Evolutionary conservation across 30 jellyfish, hydroid and myxozoan genomes (phyloP).

Genomic region (Aurelia aurita): DNA sequence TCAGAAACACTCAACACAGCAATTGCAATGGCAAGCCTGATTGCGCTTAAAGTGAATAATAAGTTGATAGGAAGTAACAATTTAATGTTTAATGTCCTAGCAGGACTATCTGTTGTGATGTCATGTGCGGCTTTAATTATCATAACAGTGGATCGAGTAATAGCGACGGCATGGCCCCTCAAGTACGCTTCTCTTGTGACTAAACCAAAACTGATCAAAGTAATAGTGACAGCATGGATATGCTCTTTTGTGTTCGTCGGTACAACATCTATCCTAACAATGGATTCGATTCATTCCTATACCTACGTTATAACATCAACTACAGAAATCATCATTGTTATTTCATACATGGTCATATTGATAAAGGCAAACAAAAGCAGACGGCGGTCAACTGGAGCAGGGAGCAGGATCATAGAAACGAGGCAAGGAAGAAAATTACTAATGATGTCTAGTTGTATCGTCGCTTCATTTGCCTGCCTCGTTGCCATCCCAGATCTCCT

Average conservation of each 20-base stretch:
- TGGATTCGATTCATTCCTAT: conserved; percentile 6
- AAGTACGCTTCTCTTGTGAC: conserved; percentile 17
- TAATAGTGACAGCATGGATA: conserved; percentile 14
- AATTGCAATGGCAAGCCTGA: conserved; percentile 9
- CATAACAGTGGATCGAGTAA: conserved; percentile 49
- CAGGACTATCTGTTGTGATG: conserved; percentile 25
- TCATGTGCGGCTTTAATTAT: conserved; percentile 48
- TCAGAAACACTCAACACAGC: conserved; percentile 41
- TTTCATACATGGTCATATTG: conserved; percentile 6
- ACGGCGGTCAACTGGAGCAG: not conserved
- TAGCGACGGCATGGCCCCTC: conserved; percentile 51
- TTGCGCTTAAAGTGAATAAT: not conserved
- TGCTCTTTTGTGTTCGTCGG: not conserved
- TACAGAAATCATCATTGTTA: conserved; percentile 30
- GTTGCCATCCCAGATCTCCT: conserved; percentile 44
- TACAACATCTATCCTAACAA: not conserved
- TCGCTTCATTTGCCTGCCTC: conserved; percentile 34
- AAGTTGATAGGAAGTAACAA: not conserved
- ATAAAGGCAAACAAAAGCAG: not conserved
- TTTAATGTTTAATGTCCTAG: conserved; percentile 2
- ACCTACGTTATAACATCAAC: conserved; percentile 22
- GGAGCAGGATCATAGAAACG: conserved; percentile 5
- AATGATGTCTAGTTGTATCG: conserved; percentile 17
- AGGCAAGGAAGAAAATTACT: conserved; percentile 37
- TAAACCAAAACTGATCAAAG: conserved; percentile 3